A percentile compares a stretch with the other conserved stretches of the same genome.
phyloP scores from a whole-genome alignment of 2,113 vertebrate genomes.

The Sitta europaea region DNA sequence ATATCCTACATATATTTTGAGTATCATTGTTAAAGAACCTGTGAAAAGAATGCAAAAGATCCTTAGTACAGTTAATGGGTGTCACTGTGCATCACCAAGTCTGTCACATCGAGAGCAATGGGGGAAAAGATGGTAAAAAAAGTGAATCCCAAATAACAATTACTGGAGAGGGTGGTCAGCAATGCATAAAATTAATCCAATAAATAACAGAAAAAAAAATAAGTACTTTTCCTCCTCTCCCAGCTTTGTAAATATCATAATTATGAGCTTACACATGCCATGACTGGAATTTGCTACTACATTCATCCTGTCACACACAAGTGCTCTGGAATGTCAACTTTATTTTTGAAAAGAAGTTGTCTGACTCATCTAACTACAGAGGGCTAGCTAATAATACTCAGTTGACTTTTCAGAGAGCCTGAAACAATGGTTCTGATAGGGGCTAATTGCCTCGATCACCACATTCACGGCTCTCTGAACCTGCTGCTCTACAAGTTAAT shows the following conservation, averaged over 20 bases:
- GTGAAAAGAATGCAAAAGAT: background rate
- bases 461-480: background rate
- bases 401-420: conserved; percentile 9
- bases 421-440: conserved; percentile 18
- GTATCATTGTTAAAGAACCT: background rate
- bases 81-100: background rate
- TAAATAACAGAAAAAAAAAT: background rate
- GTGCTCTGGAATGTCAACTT: background rate
- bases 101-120: background rate
- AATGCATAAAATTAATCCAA: background rate
- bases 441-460: conserved; percentile 42
- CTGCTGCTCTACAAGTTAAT: conserved; percentile 42
- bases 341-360: background rate
- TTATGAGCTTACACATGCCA: background rate
- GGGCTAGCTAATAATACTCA: background rate
- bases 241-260: background rate
- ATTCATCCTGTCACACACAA: background rate
- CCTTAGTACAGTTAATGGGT: background rate
- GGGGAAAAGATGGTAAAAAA: background rate
- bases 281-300: background rate
- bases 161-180: background rate
- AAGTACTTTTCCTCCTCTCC: background rate
- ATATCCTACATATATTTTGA: background rate
- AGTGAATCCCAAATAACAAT: background rate
- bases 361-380: conserved; percentile 18